Evolutionary conservation across 2,113 vertebrate species (phyloP), one percentile per base, ranked within the genome.

Genomic region (Chaetorhynchus papuensis): DNA sequence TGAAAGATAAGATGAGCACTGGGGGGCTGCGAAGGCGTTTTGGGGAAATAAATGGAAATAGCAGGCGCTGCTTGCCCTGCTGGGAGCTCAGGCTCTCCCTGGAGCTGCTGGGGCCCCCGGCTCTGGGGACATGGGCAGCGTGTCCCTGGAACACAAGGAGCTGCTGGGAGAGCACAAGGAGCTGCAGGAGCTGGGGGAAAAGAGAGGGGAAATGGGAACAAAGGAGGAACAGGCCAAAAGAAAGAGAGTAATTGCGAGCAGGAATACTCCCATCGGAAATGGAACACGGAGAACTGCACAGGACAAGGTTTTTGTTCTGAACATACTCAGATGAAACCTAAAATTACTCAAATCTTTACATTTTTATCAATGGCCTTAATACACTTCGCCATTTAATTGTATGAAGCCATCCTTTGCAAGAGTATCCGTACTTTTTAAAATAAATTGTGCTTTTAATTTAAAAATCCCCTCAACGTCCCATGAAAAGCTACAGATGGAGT

Each of bases 401-500:
- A 90, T 75, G 75, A 95, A 97, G 68, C 78, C 90, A 68, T 95
- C 87, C 87, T 94, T 91, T 78, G 93, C 81, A 65, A 94, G 84
- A 90, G 76, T 89, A 87, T 74, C 93, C 50, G 70, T 90, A 89
- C 95, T 95, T 97, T 96, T 72, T 52, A 10, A 95, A 97, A 97
- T 72, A 97, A 97, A 96, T 82, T 42, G 45, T 96, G 95, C 94
- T 95, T 94, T 96, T 94, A 82, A 84, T 87, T 61, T 35, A 17
- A 76, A 72, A 72, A 56, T 16, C 0, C 6, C 87, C 88, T 93
- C 75, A 64, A 19, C 31, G 37, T 87, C 85, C 70, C 86, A 85
- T 93, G 93, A 95, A 97, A 97, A 97, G 96, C 97, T 97, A 96
- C 98, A 98, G 98, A 97, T 97, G 97, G 97, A 96, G 87, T 87